Evolutionary conservation across 2,888 invertebrate genomes (phyloP).

Genomic region (Philopedon plagiatum): DNA sequence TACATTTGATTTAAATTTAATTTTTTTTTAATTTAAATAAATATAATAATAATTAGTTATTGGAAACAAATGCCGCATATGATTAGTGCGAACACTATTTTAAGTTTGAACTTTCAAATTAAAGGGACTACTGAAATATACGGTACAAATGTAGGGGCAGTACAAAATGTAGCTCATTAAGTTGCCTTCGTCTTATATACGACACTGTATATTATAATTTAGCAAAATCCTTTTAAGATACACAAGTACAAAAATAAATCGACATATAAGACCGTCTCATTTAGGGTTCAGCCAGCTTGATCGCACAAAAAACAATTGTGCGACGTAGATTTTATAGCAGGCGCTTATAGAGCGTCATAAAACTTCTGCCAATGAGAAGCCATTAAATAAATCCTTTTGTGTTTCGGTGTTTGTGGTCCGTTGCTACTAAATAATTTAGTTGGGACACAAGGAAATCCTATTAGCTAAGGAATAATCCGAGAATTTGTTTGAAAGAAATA

Average conservation of each 20-base stretch:
- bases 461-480: constrained; percentile 3
- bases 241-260: not conserved
- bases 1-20: too few relatives aligned
- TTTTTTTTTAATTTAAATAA: too few relatives aligned
- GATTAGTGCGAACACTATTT: too few relatives aligned
- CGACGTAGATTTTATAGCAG: constrained; percentile 34
- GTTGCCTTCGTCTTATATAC: too few relatives aligned
- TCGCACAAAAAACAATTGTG: constrained; percentile 22
- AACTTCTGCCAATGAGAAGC: constrained; percentile 31
- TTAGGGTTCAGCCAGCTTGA: not conserved
- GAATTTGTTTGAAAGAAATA: constrained; percentile 3
- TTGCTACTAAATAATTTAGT: constrained; percentile 33
- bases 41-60: too few relatives aligned
- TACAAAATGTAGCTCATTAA: too few relatives aligned
- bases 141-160: too few relatives aligned
- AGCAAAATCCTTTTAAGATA: not conserved
- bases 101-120: too few relatives aligned
- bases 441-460: constrained; percentile 28
- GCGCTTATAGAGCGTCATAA: constrained; percentile 33
- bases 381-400: constrained; percentile 34
- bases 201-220: not conserved
- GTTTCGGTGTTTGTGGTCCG: constrained; percentile 20
- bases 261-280: not conserved
- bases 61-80: too few relatives aligned
- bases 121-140: too few relatives aligned